These are phyloP conservation scores for Ephialtes manifestator DNA, from an alignment of 2,888 invertebrate species.

Conservation along the genomic window DNA sequence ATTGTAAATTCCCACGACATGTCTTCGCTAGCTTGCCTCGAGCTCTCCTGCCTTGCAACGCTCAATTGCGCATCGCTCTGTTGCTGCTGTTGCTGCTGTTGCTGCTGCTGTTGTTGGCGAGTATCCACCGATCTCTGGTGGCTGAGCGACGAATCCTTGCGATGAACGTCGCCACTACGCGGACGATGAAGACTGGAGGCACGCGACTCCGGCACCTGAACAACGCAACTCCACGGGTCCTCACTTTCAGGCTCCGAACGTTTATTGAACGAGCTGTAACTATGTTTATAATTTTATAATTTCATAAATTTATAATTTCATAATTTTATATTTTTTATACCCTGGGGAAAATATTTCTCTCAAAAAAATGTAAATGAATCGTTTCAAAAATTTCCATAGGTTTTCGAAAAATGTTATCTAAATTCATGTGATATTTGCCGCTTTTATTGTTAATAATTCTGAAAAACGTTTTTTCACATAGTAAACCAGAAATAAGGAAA, in stretches of 20 bases:
- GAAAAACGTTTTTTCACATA: too few relatives aligned
- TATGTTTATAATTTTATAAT: conserved; percentile 52
- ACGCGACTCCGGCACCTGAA: conserved; percentile 75
- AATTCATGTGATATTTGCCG: too few relatives aligned
- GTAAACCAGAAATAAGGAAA: too few relatives aligned
- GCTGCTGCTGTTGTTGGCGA: conserved; percentile 61
- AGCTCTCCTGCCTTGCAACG: conserved; percentile 77
- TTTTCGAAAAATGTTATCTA: too few relatives aligned
- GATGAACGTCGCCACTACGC: conserved; percentile 78
- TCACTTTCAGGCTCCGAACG: conserved; percentile 83
- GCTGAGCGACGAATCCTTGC: conserved; percentile 76
- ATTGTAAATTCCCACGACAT: conserved; percentile 84
- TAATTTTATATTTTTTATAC: neutral
- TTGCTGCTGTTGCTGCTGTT: conserved; percentile 57
- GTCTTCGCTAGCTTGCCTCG: conserved; percentile 83
- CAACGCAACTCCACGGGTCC: conserved; percentile 83
- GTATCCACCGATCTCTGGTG: conserved; percentile 56
- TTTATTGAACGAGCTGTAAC: conserved; percentile 84
- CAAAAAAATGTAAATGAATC: too few relatives aligned
- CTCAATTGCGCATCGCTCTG: conserved; percentile 58
- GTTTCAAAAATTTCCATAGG: too few relatives aligned
- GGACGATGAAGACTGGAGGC: conserved; percentile 74
- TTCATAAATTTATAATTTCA: neutral
- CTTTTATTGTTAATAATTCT: too few relatives aligned
- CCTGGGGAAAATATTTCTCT: too few relatives aligned